Base-by-base conservation (phyloP, 2,888 invertebrate genomes). In the Melieria crassipennis region DNA sequence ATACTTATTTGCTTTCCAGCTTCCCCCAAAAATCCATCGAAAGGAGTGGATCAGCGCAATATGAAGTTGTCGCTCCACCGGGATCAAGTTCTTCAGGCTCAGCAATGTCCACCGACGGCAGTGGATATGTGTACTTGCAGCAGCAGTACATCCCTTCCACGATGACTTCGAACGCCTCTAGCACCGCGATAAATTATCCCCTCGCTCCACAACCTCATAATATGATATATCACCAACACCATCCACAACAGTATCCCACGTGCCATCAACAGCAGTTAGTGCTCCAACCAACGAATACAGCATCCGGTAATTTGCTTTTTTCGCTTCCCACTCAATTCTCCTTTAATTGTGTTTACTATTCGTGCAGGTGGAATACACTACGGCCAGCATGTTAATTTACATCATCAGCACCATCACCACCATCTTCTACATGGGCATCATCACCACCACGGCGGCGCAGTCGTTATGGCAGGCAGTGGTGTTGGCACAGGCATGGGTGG, bases 21-120 rank as follows among this genome's bases (percentile, higher is more conserved):
- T 87, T 87, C 81, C 87, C 87, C 69, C 87, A 86, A 80, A 87
- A 87, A 80, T 80, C 84, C 78, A 83, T 86, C 72, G 87, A 87
- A 77, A 84, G 87, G 72, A 85, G 83, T 73, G 84, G 83, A 75
- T 83, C 87, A 74, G 82, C 84, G 75, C 86, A 86, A 70, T 86
- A 86, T 76, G 84, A 83, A 47, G 78, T 84, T 76, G 79, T 83
- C 62, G 83, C 75, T 66, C 77, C 80, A 63, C 78, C 76, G 6
- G 82, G 82, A 45, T 82, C 83, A 65, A 80, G 79, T 75, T 78
- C 82, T 65, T 79, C 81, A 42, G 73, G 78, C 64, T 76, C 79
- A 13, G 70, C 71, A 46, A 74, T 79, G 58, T 76, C 81, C 70
- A 79, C 79, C 9, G 83, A 81, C 42, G 77, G 79, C 62, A 77